A percentile compares a stretch with the other conserved stretches of the same genome.
Conservation (phyloP, 1,140 invertebrate genomes). For the Lucilia cuprina region DNA sequence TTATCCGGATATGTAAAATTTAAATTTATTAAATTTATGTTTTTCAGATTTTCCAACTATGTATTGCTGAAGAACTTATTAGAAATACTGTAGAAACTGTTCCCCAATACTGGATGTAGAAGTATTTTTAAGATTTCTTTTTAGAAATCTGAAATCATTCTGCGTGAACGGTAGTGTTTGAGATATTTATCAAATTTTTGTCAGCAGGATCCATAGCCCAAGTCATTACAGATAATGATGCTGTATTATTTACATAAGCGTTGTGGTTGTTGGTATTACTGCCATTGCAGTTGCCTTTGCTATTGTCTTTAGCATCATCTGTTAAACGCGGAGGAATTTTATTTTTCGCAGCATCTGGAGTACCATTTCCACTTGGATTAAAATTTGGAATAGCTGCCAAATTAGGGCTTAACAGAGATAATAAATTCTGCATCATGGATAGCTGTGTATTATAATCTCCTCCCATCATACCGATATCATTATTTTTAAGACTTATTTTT, state of each 20-base stretch:
- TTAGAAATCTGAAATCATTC: too few relatives aligned
- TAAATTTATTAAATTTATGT: too few relatives aligned
- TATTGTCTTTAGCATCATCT: background rate
- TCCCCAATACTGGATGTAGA: too few relatives aligned
- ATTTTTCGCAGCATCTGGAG: background rate
- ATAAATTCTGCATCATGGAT: constrained; percentile 52
- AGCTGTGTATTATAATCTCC: constrained; percentile 18
- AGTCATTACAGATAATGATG: constrained; percentile 62
- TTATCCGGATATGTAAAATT: constrained; percentile 8
- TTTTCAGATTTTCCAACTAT: too few relatives aligned
- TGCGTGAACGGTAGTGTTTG: constrained; percentile 42
- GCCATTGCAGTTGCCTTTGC: constrained; percentile 54
- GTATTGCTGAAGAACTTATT: too few relatives aligned
- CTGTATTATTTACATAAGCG: background rate
- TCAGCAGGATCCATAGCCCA: constrained; percentile 62
- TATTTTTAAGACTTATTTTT: too few relatives aligned
- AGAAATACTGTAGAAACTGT: too few relatives aligned
- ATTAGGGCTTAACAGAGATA: constrained; percentile 65
- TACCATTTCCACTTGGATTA: constrained; percentile 51
- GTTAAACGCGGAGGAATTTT: background rate
- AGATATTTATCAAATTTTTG: background rate
- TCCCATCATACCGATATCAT: background rate
- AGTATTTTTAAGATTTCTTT: too few relatives aligned
- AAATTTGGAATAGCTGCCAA: constrained; percentile 53
- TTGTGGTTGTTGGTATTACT: constrained; percentile 48